Conservation (phyloP, 2,888 invertebrate species). For the Ochropleura plecta region DNA sequence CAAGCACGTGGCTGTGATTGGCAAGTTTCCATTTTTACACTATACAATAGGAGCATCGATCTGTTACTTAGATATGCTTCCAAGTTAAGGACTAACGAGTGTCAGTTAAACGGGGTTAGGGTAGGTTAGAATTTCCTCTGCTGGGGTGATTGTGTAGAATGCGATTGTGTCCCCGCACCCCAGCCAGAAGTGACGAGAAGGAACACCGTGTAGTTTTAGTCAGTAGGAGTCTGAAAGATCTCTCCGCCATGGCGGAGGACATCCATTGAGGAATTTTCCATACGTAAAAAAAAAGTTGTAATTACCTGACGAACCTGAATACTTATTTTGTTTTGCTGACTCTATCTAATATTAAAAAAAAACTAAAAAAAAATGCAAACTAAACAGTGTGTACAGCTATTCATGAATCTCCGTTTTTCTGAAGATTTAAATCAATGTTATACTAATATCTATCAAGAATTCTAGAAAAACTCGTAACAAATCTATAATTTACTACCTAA, state of each 20-base stretch:
- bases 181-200: no score
- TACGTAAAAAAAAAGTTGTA: no score
- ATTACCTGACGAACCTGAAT: no score
- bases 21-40: neutral
- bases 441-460: neutral
- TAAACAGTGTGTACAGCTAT: neutral
- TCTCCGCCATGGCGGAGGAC: no score
- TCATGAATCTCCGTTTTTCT: neutral
- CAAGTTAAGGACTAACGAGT: no score
- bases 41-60: neutral
- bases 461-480: neutral
- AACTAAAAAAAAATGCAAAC: neutral
- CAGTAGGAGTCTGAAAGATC: no score
- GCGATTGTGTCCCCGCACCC: no score
- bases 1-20: neutral
- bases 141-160: no score
- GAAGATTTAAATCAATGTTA: neutral
- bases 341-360: no score
- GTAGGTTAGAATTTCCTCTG: neutral
- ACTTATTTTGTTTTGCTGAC: no score
- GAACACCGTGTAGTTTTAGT: no score
- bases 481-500: slow-evolving; percentile 1
- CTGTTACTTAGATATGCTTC: neutral
- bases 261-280: no score
- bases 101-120: neutral